Conservation (phyloP, 2,888 invertebrate species). For the Nephrotoma flavescens region DNA sequence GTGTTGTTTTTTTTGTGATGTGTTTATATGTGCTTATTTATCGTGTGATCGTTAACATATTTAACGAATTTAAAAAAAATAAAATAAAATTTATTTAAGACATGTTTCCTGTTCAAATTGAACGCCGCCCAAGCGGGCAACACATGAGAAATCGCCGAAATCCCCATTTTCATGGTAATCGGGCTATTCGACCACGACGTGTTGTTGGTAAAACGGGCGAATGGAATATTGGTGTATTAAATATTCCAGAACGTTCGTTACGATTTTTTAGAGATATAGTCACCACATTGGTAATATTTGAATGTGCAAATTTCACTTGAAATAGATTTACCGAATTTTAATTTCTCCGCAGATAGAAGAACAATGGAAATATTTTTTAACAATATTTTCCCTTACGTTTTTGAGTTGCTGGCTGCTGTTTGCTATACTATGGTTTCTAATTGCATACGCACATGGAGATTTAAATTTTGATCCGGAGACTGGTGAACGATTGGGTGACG, state of each 20-base stretch:
- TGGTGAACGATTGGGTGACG: slow-evolving; percentile 29
- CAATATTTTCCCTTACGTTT: slow-evolving; percentile 74
- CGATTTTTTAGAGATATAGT: slow-evolving; percentile 70
- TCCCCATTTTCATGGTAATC: not conserved
- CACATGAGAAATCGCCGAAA: not conserved
- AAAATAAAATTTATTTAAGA: not conserved
- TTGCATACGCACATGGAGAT: slow-evolving; percentile 63
- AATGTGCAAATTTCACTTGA: slow-evolving; percentile 20
- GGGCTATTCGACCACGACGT: slow-evolving; percentile 12
- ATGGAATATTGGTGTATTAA: slow-evolving; percentile 25
- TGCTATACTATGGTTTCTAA: slow-evolving; percentile 62
- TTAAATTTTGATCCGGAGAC: slow-evolving; percentile 43
- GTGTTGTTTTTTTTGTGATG: not conserved
- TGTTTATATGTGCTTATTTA: not conserved
- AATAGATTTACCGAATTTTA: not conserved
- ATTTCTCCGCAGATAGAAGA: slow-evolving; percentile 44
- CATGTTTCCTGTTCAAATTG: not conserved
- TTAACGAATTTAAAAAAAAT: not conserved
- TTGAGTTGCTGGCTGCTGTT: slow-evolving; percentile 68
- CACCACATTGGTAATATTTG: slow-evolving; percentile 70
- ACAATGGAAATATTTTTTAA: slow-evolving; percentile 83
- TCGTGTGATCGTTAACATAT: not conserved
- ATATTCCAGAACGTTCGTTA: slow-evolving; percentile 45
- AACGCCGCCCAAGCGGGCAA: not conserved
- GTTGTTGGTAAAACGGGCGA: slow-evolving; percentile 28